A percentile compares a stretch with the other conserved stretches of the same genome.
Evolutionary conservation across 2,888 invertebrate genomes (phyloP).

Genomic region (Bombylius discolor): DNA sequence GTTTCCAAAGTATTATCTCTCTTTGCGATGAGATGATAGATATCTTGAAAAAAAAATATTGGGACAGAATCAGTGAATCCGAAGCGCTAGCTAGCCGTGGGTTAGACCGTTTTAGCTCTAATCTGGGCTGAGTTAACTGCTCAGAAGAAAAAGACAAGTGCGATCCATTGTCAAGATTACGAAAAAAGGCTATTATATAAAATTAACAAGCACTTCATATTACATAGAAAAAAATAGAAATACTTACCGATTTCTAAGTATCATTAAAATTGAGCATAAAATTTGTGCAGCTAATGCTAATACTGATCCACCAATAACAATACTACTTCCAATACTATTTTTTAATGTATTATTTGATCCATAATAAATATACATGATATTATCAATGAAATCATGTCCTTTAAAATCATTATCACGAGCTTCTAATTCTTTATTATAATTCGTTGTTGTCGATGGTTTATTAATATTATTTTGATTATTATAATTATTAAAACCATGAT

Average conservation of each 20-base stretch:
- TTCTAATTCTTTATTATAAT: slow-evolving; percentile 3
- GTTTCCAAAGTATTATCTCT: too few species aligned
- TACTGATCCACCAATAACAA: slow-evolving; percentile 39
- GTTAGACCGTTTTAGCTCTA: too few species aligned
- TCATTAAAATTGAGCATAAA: slow-evolving; percentile 35
- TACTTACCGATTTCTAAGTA: slow-evolving; percentile 14
- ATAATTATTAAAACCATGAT: background rate
- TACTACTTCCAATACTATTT: slow-evolving; percentile 40
- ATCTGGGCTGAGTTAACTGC: too few species aligned
- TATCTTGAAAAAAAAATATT: too few species aligned
- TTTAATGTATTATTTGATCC: slow-evolving; percentile 39
- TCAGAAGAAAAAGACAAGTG: too few species aligned
- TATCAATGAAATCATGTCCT: slow-evolving; percentile 58
- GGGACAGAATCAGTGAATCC: too few species aligned
- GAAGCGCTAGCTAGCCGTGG: too few species aligned
- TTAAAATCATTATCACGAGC: slow-evolving; percentile 39
- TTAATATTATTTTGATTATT: background rate
- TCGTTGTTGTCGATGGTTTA: background rate
- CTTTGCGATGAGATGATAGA: too few species aligned
- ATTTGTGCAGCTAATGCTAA: slow-evolving; percentile 40
- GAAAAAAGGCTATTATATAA: too few species aligned
- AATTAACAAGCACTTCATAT: too few species aligned
- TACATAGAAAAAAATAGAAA: too few species aligned
- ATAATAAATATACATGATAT: slow-evolving; percentile 59
- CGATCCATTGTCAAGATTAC: too few species aligned